A percentile compares a stretch with the other conserved stretches of the same genome.
phyloP scores from a whole-genome alignment of 2,113 vertebrate genomes.

The Pelmatolapia mariae region DNA sequence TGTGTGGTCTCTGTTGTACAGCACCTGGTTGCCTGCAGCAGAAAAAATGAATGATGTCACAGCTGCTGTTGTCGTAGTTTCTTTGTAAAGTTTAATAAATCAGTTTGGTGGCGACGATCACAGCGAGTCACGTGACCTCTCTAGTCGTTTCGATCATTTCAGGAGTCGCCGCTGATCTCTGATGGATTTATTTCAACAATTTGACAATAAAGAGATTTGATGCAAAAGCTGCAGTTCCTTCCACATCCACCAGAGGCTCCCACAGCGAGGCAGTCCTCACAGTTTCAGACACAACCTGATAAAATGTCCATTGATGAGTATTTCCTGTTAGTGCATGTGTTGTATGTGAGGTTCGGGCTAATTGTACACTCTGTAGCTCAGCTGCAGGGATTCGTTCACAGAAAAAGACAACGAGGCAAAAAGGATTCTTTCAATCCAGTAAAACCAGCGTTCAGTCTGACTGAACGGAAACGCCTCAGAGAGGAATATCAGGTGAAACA shows the following conservation, averaged over 20 bases:
- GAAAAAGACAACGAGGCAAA: neutral
- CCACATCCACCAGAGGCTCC: neutral
- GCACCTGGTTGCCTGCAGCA: constrained; percentile 28
- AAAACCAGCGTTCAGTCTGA: neutral
- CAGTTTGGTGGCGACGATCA: neutral
- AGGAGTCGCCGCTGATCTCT: neutral
- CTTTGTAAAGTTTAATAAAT: constrained; percentile 12
- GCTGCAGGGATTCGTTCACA: neutral
- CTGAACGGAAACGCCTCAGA: rapidly evolving
- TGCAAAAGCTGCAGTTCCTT: neutral
- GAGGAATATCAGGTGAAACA: neutral
- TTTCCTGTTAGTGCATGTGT: neutral
- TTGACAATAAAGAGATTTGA: neutral
- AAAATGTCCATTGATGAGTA: neutral
- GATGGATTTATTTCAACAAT: neutral
- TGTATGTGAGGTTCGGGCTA: neutral
- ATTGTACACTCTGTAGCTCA: rapidly evolving
- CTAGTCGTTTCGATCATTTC: neutral
- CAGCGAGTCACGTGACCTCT: neutral
- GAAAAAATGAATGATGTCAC: neutral
- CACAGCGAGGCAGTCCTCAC: neutral
- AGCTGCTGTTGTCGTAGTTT: neutral
- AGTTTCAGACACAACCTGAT: neutral
- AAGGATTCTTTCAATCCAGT: neutral
- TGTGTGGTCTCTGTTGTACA: neutral